Evolutionary conservation across 2,797 vertebrate species (phyloP).

Genomic region (Spinus pinus): DNA sequence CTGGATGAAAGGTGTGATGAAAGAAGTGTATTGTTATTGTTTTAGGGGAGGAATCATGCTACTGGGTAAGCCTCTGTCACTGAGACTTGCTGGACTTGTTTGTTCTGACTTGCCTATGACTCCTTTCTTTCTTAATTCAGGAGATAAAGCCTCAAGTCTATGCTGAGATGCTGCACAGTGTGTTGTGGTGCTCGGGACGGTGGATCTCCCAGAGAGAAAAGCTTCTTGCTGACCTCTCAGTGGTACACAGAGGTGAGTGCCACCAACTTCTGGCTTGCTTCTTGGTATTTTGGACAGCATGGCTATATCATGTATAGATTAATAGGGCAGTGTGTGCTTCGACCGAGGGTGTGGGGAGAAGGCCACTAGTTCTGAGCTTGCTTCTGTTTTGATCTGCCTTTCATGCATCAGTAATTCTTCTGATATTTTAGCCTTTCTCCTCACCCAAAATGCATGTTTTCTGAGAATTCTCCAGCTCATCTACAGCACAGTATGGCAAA

Average conservation of each 20-base stretch:
- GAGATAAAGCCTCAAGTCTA: slow-evolving; percentile 69
- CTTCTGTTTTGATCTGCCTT: background rate
- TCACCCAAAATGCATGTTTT: background rate
- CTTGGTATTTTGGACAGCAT: background rate
- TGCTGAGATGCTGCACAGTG: slow-evolving; percentile 60
- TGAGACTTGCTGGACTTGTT: slow-evolving; percentile 73
- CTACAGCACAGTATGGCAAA: background rate
- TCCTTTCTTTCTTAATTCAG: slow-evolving; percentile 72
- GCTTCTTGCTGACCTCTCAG: background rate
- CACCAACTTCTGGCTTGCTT: background rate
- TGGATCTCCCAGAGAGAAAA: background rate
- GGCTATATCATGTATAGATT: accelerated
- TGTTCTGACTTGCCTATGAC: slow-evolving; percentile 70
- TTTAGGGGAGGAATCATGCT: slow-evolving; percentile 67
- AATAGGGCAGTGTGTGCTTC: background rate
- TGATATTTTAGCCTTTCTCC: background rate
- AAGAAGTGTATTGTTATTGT: slow-evolving; percentile 67
- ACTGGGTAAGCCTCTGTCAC: slow-evolving; percentile 64
- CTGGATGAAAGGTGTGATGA: slow-evolving; percentile 67
- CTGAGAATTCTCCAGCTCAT: background rate
- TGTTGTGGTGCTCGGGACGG: slow-evolving; percentile 22
- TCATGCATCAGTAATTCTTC: background rate
- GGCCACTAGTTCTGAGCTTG: background rate
- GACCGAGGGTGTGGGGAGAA: accelerated
- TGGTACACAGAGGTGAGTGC: slow-evolving; percentile 28